phyloP scores from a whole-genome alignment of 2,888 invertebrate species.

The Eupithecia insigniata region DNA sequence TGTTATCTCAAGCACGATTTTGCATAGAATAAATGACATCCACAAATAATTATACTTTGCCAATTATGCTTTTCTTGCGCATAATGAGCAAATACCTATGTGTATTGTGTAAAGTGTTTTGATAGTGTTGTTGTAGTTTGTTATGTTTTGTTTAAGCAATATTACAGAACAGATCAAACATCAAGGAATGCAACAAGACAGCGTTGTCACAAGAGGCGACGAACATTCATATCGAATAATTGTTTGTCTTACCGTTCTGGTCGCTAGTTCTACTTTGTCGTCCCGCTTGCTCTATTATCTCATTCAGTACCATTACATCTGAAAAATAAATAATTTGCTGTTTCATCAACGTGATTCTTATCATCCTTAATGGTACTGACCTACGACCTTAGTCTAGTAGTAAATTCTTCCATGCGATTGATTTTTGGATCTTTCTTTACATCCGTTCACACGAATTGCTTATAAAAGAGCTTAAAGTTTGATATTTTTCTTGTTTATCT shows the following conservation, averaged over 20 bases:
- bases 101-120: slow-evolving; percentile 47
- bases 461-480: not conserved
- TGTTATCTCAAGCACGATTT: slow-evolving; percentile 35
- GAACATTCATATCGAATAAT: slow-evolving; percentile 48
- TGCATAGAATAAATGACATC: slow-evolving; percentile 75
- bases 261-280: slow-evolving; percentile 94
- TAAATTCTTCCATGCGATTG: not conserved
- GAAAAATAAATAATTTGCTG: slow-evolving; percentile 54
- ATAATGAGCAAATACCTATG: slow-evolving; percentile 83
- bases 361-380: not conserved
- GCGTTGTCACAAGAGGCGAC: slow-evolving; percentile 54
- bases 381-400: not conserved
- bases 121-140: slow-evolving; percentile 53
- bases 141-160: slow-evolving; percentile 39
- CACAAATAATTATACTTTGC: slow-evolving; percentile 70
- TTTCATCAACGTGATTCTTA: slow-evolving; percentile 5
- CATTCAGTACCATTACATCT: slow-evolving; percentile 99
- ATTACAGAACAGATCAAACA: slow-evolving; percentile 50
- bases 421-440: not conserved
- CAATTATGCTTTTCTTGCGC: slow-evolving; percentile 80
- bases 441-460: not conserved
- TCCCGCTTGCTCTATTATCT: slow-evolving; percentile 98
- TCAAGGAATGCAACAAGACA: slow-evolving; percentile 58
- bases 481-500: not conserved
- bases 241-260: slow-evolving; percentile 90